phyloP scores from a whole-genome alignment of 2,888 invertebrate genomes.

The Lacanobia oleracea region DNA sequence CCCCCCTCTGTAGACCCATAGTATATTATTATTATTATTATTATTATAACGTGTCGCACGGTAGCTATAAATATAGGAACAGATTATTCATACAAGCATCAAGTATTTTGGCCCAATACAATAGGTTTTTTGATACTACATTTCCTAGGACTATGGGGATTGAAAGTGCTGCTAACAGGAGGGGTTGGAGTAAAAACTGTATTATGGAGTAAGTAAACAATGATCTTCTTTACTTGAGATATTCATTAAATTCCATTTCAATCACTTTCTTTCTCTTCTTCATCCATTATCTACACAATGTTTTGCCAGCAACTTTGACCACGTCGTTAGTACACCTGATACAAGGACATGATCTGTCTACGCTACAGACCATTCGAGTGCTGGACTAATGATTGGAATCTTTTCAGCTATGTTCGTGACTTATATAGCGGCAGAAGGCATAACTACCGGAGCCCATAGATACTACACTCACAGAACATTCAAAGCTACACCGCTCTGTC shows the following conservation, averaged over 20 bases:
- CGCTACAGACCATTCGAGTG: not conserved
- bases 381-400: not conserved
- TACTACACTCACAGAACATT: slow-evolving; percentile 94
- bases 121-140: slow-evolving; percentile 91
- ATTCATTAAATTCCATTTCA: not conserved
- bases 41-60: no score
- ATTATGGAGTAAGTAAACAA: slow-evolving; percentile 60
- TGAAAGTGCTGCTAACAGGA: slow-evolving; percentile 72
- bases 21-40: no score
- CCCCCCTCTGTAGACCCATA: no score
- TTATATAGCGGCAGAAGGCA: slow-evolving; percentile 87
- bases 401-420: slow-evolving; percentile 48
- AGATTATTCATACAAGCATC: slow-evolving; percentile 81
- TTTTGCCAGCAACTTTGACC: not conserved
- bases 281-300: not conserved
- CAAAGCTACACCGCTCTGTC: slow-evolving; percentile 92
- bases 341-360: not conserved
- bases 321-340: not conserved
- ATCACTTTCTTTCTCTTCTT: not conserved
- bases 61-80: slow-evolving; percentile 63
- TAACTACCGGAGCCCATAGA: slow-evolving; percentile 96
- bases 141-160: slow-evolving; percentile 84
- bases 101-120: slow-evolving; percentile 92
- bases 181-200: slow-evolving; percentile 46
- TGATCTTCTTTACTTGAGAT: not conserved